Evolutionary conservation across 2,113 vertebrate species (phyloP), one percentile per base, ranked within the genome.

Genomic region (Turdus rufiventris): DNA sequence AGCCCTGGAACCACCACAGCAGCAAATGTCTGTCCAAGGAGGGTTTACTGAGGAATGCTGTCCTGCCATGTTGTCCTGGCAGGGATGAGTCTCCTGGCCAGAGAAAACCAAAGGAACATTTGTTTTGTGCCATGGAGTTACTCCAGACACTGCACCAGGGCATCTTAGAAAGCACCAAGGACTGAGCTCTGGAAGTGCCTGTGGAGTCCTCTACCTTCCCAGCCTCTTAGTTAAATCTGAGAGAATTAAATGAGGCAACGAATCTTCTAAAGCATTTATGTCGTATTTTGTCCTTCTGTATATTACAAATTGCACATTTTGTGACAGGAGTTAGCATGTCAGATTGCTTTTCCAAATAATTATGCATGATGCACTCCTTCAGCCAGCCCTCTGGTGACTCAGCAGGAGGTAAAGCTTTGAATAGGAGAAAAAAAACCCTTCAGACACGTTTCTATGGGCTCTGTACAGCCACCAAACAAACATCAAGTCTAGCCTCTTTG

Each of bases 401-500:
- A 93, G 34, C 66, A 50, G 42, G 77, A 94, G 91, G 86, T 89
- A 93, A 85, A 93, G 53, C 61, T 96, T 78, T 83, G 28, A 92
- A 87, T 9, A 70, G 50, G 34, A 77, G 25, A 48, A 2, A 24
- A 62, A 73, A 73, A 83, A 79, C n/a, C 19, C 33, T 26, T 88
- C 60, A 33, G 14, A 42, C 91, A 75, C 3, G 3, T 87, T 92
- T 89, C 87, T 76, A 85, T 48, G 87, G 62, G 43, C 74, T 91
- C 61, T 93, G 58, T 3, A 2, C 74, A 87, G 84, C 31, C 84
- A 91, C 81, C 80, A 87, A 91, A 91, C 36, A 85, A 87, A 80
- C 51, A 80, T 66, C 60, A 83, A 78, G 73, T 78, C 94, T 70
- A 61, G 79, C 6, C 75, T 83, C 57, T 85, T 89, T 67, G 80